Conservation (phyloP, 2,113 vertebrate species). For the Rhadina sibilatrix region DNA sequence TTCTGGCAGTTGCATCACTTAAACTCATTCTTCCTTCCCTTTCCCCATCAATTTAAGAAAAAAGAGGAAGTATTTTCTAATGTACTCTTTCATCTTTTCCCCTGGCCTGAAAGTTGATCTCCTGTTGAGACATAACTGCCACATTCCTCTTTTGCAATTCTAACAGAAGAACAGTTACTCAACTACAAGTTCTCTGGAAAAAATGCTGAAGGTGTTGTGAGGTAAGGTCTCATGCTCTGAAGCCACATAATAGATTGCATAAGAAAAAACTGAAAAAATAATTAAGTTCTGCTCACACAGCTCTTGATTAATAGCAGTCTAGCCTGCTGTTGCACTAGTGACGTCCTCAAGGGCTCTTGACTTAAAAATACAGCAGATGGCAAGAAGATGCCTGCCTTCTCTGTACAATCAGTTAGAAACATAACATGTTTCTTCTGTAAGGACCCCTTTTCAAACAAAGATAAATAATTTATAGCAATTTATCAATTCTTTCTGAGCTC, state of each 20-base stretch:
- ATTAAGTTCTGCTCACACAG: not conserved
- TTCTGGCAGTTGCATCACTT: not conserved
- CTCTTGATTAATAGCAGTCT: constrained; percentile 12
- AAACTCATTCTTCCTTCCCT: not conserved
- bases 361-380: constrained; percentile 44
- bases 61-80: not conserved
- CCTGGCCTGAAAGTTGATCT: not conserved
- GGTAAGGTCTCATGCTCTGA: not conserved
- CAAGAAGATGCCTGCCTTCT: not conserved
- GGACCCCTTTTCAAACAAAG: not conserved
- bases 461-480: not conserved
- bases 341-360: constrained; percentile 25
- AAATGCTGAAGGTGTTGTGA: not conserved
- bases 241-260: not conserved
- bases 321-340: not conserved
- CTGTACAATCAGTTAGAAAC: not conserved
- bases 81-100: not conserved
- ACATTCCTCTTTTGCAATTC: not conserved
- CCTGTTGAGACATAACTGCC: not conserved
- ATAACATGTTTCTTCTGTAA: not conserved
- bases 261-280: not conserved
- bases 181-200: not conserved
- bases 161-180: not conserved
- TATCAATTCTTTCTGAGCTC: not conserved
- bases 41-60: not conserved